Conservation (phyloP, 2,797 vertebrate species). For the Phyllotis vaccarum region DNA sequence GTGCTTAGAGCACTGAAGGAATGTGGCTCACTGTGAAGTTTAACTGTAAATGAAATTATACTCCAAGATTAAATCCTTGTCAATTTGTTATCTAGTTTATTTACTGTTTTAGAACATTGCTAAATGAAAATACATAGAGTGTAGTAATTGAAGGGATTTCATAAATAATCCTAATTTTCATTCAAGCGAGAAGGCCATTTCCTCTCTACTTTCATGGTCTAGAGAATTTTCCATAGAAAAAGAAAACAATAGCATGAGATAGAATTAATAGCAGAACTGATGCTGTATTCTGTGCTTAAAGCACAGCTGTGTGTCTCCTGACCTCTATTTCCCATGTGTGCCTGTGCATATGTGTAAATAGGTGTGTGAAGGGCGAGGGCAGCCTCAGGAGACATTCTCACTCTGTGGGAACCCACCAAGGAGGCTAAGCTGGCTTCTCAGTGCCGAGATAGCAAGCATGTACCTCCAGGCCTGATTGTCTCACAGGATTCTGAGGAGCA, state of each 20-base stretch:
- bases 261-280: background rate
- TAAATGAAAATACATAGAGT: background rate
- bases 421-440: background rate
- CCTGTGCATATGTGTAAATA: background rate
- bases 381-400: background rate
- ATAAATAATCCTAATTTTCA: background rate
- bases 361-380: background rate
- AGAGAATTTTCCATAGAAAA: conserved; percentile 26
- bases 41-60: conserved; percentile 41
- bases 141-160: conserved; percentile 23
- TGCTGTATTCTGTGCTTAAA: background rate
- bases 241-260: conserved; percentile 26
- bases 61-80: conserved; percentile 36
- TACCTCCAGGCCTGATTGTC: background rate
- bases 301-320: background rate
- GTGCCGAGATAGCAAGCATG: background rate
- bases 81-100: background rate
- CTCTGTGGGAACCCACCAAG: background rate
- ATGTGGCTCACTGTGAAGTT: conserved; percentile 22
- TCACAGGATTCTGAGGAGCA: background rate
- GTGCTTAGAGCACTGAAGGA: background rate
- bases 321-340: background rate
- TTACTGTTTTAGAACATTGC: conserved; percentile 44
- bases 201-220: background rate
- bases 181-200: background rate